Conservation (phyloP, 2,797 vertebrate species). For the Pipistrellus pygmaeus region DNA sequence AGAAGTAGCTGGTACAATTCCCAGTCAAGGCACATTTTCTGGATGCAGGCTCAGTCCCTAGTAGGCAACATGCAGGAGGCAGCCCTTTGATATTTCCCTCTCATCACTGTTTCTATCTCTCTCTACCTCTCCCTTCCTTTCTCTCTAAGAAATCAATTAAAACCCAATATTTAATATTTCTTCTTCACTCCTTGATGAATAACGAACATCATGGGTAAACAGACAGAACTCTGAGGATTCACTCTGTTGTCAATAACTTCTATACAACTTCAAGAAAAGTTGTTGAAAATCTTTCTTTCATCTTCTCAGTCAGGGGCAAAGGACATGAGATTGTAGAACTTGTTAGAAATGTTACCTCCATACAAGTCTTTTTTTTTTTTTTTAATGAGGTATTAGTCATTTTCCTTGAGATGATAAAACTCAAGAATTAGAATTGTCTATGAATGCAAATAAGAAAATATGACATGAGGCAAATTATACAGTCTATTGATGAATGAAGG, state of each 20-base stretch:
- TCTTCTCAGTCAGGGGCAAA: not conserved
- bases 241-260: not conserved
- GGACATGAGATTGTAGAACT: not conserved
- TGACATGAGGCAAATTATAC: not conserved
- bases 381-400: not conserved
- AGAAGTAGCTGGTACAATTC: too few relatives aligned
- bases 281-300: not conserved
- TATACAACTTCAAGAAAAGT: not conserved
- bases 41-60: too few relatives aligned
- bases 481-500: not conserved
- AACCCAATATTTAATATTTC: not conserved
- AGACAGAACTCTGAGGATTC: too few relatives aligned
- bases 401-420: not conserved
- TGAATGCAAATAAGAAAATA: not conserved
- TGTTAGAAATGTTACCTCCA: not conserved
- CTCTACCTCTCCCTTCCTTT: too few relatives aligned
- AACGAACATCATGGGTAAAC: not conserved
- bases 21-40: too few relatives aligned
- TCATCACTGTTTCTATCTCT: too few relatives aligned
- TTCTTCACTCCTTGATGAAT: not conserved
- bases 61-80: too few relatives aligned
- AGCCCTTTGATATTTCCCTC: too few relatives aligned
- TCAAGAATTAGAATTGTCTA: not conserved
- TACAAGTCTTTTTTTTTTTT: not conserved
- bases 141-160: too few relatives aligned